Evolutionary conservation across 2,888 invertebrate genomes (phyloP).

Genomic region (Ptychoptera contaminata): DNA sequence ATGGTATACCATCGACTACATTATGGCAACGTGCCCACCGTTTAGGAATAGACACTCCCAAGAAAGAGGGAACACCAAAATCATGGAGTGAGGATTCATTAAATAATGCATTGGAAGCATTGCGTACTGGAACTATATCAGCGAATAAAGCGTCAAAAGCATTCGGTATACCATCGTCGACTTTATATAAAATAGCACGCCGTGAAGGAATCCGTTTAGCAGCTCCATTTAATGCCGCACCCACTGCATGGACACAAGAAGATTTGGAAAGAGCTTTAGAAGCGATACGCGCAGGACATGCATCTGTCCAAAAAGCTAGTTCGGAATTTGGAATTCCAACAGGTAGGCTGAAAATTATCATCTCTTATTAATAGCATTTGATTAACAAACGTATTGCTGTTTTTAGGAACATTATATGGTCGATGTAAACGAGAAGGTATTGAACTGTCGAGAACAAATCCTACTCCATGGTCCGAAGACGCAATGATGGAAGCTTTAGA

Average conservation of each 20-base stretch:
- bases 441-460: slow-evolving; percentile 72
- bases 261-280: slow-evolving; percentile 70
- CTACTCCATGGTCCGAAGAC: slow-evolving; percentile 89
- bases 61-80: slow-evolving; percentile 74
- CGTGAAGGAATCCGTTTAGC: slow-evolving; percentile 78
- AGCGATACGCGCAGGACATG: slow-evolving; percentile 62
- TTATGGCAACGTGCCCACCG: slow-evolving; percentile 83
- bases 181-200: slow-evolving; percentile 79
- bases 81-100: slow-evolving; percentile 78
- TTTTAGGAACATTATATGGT: slow-evolving; percentile 64
- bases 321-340: slow-evolving; percentile 78
- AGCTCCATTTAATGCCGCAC: slow-evolving; percentile 81
- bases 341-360: slow-evolving; percentile 29
- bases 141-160: slow-evolving; percentile 87
- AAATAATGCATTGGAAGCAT: slow-evolving; percentile 64
- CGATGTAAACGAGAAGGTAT: slow-evolving; percentile 81
- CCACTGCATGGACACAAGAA: slow-evolving; percentile 73
- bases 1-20: slow-evolving; percentile 80
- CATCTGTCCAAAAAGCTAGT: slow-evolving; percentile 73
- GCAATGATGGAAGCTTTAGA: slow-evolving; percentile 83
- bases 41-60: slow-evolving; percentile 78
- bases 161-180: slow-evolving; percentile 80
- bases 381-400: slow-evolving; percentile 4
- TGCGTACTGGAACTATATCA: slow-evolving; percentile 71
- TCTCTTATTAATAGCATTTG: not conserved